Percentiles rank a stretch among this genome's conserved stretches.
Conservation (phyloP, 2,888 invertebrate genomes). For the Gymnocheta viridis region DNA sequence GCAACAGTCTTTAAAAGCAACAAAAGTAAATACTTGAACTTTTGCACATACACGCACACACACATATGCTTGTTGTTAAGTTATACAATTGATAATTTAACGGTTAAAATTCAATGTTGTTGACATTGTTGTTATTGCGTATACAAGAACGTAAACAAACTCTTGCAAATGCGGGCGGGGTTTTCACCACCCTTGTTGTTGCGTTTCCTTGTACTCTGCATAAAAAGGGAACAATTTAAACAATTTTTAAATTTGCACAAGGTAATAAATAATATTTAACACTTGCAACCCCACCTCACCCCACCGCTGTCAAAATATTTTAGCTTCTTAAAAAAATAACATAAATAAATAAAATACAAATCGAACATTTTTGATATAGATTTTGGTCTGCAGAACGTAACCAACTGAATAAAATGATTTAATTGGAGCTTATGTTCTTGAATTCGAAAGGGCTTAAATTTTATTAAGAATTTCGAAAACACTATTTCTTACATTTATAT, state of each 20-base stretch:
- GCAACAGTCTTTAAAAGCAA: conserved; percentile 49
- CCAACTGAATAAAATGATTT: conserved; percentile 12
- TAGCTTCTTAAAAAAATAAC: not conserved
- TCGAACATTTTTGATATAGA: not conserved
- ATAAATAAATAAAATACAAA: not conserved
- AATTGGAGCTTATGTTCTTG: too few relatives aligned
- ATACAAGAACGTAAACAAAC: not conserved
- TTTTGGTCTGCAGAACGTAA: not conserved
- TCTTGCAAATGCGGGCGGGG: not conserved
- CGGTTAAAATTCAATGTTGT: conserved; percentile 48
- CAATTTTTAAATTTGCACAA: conserved; percentile 47
- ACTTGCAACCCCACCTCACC: too few relatives aligned
- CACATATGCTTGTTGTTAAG: not conserved
- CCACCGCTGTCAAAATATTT: not conserved
- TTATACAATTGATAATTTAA: conserved; percentile 57
- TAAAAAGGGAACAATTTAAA: conserved; percentile 21
- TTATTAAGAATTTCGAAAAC: too few relatives aligned
- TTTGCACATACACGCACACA: conserved; percentile 7
- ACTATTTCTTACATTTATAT: too few relatives aligned
- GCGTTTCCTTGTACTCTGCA: not conserved
- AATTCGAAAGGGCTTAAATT: too few relatives aligned
- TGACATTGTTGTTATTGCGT: conserved; percentile 45
- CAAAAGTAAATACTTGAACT: conserved; percentile 51
- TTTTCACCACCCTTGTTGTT: conserved; percentile 1
- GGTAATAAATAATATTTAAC: conserved; percentile 66